Evolutionary conservation across 2,113 vertebrate species (phyloP).

Genomic region (Notothenia rossii): DNA sequence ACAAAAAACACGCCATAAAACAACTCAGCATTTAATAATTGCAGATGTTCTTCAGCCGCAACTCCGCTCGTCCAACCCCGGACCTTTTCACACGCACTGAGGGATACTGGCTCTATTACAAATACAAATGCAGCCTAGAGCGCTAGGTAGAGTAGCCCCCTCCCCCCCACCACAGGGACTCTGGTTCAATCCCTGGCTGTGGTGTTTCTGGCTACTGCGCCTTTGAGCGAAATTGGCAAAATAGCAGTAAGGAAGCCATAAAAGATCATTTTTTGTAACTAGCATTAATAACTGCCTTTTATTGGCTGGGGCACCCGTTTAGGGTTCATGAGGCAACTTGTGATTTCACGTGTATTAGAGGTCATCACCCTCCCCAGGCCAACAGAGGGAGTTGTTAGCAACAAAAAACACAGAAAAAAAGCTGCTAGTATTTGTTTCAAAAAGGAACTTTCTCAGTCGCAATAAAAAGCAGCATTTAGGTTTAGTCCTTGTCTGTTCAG

Average conservation of each 20-base stretch:
- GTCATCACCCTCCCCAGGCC: slow-evolving; percentile 1
- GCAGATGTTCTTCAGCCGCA: slow-evolving; percentile 25
- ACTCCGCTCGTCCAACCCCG: slow-evolving; percentile 40
- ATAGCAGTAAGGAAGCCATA: slow-evolving; percentile 19
- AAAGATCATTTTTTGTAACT: slow-evolving; percentile 14
- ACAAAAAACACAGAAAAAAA: slow-evolving; percentile 10
- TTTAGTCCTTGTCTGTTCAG: neutral
- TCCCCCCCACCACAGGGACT: slow-evolving; percentile 26
- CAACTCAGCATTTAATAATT: slow-evolving; percentile 21
- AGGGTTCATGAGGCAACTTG: slow-evolving; percentile 7
- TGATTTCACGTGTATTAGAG: neutral
- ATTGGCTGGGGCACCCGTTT: slow-evolving; percentile 25
- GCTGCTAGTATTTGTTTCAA: neutral
- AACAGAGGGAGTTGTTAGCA: slow-evolving; percentile 11
- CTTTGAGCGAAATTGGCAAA: slow-evolving; percentile 53
- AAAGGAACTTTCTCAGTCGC: neutral
- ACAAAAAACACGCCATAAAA: slow-evolving; percentile 14
- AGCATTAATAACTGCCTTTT: slow-evolving; percentile 16
- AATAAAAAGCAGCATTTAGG: neutral
- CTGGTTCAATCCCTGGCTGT: slow-evolving; percentile 46
- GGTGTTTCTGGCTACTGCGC: slow-evolving; percentile 31
- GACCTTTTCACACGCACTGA: slow-evolving; percentile 46
- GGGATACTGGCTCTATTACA: slow-evolving; percentile 45
- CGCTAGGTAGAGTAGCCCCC: neutral
- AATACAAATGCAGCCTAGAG: slow-evolving; percentile 57